These are phyloP conservation scores for Galemys pyrenaicus DNA, from an alignment of 2,113 vertebrate genomes.

Conservation along the genomic window DNA sequence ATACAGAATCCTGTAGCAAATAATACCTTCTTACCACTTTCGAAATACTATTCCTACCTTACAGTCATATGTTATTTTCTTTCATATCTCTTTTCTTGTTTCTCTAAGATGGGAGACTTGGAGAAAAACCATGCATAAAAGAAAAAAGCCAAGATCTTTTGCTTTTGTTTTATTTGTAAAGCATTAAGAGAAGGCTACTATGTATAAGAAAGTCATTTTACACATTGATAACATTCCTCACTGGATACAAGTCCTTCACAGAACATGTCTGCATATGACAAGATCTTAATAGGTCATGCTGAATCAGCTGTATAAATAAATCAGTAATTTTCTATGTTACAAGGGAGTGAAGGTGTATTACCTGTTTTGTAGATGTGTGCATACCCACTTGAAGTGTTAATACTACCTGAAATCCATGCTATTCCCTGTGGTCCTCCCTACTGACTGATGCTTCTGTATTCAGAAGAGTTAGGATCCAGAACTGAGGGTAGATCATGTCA, in stretches of 20 bases:
- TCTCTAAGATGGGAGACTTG: constrained; percentile 53
- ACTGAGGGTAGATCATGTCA: background rate
- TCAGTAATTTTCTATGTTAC: constrained; percentile 73
- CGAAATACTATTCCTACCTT: constrained; percentile 53
- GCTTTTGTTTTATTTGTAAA: constrained; percentile 55
- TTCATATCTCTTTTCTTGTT: constrained; percentile 64
- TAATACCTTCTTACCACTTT: constrained; percentile 39
- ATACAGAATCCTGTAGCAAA: constrained; percentile 63
- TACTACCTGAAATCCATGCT: background rate
- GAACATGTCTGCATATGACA: constrained; percentile 72
- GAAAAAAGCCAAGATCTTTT: constrained; percentile 25
- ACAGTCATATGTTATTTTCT: constrained; percentile 63
- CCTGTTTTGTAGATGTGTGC: background rate
- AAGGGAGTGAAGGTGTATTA: constrained; percentile 2
- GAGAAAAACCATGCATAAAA: constrained; percentile 59
- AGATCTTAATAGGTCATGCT: constrained; percentile 76
- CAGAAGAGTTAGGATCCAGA: constrained; percentile 4
- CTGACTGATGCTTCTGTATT: background rate
- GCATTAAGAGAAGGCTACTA: constrained; percentile 39
- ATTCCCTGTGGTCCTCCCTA: background rate
- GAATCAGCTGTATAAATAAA: constrained; percentile 81
- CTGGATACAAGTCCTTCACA: constrained; percentile 71
- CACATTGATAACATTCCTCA: constrained; percentile 57
- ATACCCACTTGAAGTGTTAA: background rate
- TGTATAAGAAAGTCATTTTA: constrained; percentile 53